Conservation (phyloP, 2,888 invertebrate species). For the Gastrophysa polygoni region DNA sequence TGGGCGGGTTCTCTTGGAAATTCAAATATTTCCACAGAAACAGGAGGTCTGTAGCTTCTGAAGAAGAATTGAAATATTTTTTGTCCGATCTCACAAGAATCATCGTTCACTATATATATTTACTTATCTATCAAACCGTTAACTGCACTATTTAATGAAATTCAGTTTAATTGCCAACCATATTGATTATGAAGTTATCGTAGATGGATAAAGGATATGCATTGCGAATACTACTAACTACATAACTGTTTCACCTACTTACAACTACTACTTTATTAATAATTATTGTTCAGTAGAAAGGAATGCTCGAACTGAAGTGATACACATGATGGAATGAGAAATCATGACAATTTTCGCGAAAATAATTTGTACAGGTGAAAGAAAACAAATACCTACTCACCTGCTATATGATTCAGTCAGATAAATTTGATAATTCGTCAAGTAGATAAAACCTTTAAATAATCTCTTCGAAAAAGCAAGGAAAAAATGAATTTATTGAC, state of each 20-base stretch:
- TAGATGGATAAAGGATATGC: slow-evolving; percentile 25
- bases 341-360: background rate
- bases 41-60: too few relatives aligned
- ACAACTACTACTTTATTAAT: slow-evolving; percentile 8
- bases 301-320: slow-evolving; percentile 17
- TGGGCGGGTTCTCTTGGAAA: too few relatives aligned
- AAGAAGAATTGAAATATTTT: too few relatives aligned
- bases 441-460: too few relatives aligned
- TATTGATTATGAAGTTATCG: slow-evolving; percentile 16
- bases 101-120: too few relatives aligned
- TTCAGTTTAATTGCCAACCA: slow-evolving; percentile 1
- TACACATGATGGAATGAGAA: background rate
- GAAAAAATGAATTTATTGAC: too few relatives aligned
- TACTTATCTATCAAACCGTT: background rate
- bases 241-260: slow-evolving; percentile 32
- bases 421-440: background rate
- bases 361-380: background rate
- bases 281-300: slow-evolving; percentile 20
- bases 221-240: slow-evolving; percentile 20
- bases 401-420: background rate
- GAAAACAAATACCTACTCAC: background rate
- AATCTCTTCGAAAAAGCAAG: too few relatives aligned
- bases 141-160: background rate
- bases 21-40: too few relatives aligned
- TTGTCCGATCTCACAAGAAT: too few relatives aligned